Conservation (phyloP, 2,113 vertebrate genomes). For the Tachycineta bicolor region DNA sequence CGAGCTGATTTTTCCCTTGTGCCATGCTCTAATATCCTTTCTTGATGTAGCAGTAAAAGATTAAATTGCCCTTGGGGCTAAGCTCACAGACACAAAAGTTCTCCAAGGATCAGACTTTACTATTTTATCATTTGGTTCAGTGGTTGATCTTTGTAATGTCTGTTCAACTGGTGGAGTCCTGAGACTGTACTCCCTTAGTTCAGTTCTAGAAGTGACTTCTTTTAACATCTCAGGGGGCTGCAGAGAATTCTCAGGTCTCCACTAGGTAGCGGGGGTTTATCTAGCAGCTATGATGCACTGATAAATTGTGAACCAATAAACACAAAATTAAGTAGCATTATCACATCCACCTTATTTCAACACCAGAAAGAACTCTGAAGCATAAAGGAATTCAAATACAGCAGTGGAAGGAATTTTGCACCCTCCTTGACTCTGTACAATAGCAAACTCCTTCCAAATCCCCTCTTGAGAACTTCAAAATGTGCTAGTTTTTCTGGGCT, state of each 20-base stretch:
- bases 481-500: neutral
- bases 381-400: neutral
- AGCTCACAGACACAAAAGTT: neutral
- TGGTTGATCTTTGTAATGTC: neutral
- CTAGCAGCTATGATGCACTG: neutral
- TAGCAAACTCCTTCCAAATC: neutral
- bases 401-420: neutral
- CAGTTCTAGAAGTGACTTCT: neutral
- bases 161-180: neutral
- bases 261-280: neutral
- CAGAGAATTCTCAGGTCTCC: neutral
- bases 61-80: neutral
- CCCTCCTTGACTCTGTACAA: neutral
- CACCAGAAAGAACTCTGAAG: neutral
- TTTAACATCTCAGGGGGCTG: neutral
- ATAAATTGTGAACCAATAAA: neutral
- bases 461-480: neutral
- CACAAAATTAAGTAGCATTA: neutral
- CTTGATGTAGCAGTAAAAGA: neutral
- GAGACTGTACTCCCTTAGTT: neutral
- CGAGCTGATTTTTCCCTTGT: neutral
- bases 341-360: conserved; percentile 1
- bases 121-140: neutral
- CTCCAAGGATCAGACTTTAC: neutral
- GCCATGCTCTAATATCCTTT: neutral